Conservation (phyloP, 1,140 invertebrate genomes). For the Battus philenor region DNA sequence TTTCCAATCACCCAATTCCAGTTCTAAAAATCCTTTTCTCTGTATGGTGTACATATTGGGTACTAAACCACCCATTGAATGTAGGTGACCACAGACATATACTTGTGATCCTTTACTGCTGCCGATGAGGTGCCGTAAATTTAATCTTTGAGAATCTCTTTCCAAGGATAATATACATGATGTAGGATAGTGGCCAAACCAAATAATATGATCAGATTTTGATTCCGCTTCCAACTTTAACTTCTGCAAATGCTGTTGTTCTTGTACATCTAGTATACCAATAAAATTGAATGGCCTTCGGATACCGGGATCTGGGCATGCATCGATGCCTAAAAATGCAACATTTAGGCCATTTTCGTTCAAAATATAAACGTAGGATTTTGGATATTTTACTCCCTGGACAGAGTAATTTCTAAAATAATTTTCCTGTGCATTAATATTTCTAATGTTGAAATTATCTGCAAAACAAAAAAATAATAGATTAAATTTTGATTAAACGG, state of each 20-base stretch:
- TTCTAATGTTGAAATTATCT: conserved; percentile 94
- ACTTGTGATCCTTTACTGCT: conserved; percentile 58
- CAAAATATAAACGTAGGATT: conserved; percentile 87
- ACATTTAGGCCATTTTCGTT: conserved; percentile 77
- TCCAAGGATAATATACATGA: conserved; percentile 86
- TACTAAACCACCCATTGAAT: conserved; percentile 86
- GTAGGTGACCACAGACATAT: conserved; percentile 96
- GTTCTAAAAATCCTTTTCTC: conserved; percentile 88
- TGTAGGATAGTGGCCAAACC: conserved; percentile 96
- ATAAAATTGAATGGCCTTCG: conserved; percentile 95
- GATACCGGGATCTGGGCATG: conserved; percentile 90
- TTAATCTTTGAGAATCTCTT: conserved; percentile 62
- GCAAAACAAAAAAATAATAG: conserved; percentile 49
- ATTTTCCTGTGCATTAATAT: conserved; percentile 82
- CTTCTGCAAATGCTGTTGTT: conserved; percentile 76
- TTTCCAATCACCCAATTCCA: conserved; percentile 96
- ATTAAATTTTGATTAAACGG: too few relatives aligned
- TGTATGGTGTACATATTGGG: conserved; percentile 93
- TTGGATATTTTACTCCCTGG: conserved; percentile 82
- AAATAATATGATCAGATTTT: conserved; percentile 60
- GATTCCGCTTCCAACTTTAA: conserved; percentile 53
- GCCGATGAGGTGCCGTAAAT: conserved; percentile 78
- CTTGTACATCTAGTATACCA: conserved; percentile 83
- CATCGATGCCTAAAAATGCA: conserved; percentile 91
- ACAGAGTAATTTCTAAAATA: conserved; percentile 89